phyloP scores from a whole-genome alignment of 2,113 vertebrate species.

The Proteles cristata region DNA sequence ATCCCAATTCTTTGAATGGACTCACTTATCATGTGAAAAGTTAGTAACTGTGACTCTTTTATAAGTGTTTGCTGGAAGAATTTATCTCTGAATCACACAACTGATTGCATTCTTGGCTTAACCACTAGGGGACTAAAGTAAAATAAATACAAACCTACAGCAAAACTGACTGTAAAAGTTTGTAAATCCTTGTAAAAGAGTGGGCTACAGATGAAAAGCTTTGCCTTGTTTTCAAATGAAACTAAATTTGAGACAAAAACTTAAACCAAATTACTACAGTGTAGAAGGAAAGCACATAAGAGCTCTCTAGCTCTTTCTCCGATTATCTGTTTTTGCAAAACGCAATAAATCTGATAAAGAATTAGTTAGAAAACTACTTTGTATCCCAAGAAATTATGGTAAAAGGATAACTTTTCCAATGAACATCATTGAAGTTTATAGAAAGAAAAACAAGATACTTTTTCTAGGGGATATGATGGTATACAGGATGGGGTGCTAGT shows the following conservation, averaged over 20 bases:
- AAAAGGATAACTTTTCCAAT: neutral
- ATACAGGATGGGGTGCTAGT: accelerated
- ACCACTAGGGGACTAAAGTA: neutral
- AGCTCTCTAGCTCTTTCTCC: neutral
- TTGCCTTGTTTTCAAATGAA: constrained; percentile 11
- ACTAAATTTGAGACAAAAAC: neutral
- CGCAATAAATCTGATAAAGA: constrained; percentile 46
- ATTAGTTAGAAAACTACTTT: neutral
- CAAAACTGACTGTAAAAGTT: constrained; percentile 60
- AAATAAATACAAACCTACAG: constrained; percentile 56
- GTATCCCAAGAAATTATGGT: neutral
- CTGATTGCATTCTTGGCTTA: neutral
- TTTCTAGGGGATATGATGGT: neutral
- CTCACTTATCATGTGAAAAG: constrained; percentile 17
- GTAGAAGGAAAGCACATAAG: neutral
- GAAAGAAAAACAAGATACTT: neutral
- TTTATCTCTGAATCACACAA: constrained; percentile 29
- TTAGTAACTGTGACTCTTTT: neutral
- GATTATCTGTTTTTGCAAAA: constrained; percentile 29
- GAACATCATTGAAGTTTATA: neutral
- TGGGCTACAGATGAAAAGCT: neutral
- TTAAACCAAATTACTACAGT: neutral
- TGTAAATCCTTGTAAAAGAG: constrained; percentile 58
- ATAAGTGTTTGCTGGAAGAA: constrained; percentile 43
- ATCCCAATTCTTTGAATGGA: neutral